Percentiles rank a stretch among this genome's conserved stretches.
phyloP scores from a whole-genome alignment of 2,113 vertebrate genomes.

The Hepsetus odoe region DNA sequence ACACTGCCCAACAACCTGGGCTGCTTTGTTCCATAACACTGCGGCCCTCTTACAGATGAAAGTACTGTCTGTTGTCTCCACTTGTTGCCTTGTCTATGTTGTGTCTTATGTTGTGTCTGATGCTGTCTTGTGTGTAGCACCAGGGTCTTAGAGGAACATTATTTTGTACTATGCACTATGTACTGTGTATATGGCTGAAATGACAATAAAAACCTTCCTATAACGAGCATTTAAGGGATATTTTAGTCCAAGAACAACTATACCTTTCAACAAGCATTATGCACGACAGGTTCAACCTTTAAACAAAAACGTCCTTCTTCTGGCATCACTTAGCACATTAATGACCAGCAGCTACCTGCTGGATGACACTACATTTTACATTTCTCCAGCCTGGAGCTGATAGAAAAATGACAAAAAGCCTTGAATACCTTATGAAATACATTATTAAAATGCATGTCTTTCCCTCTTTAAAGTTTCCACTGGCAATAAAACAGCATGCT shows the following conservation, averaged over 20 bases:
- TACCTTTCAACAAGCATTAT: not conserved
- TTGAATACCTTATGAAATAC: not conserved
- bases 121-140: too few relatives aligned
- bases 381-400: constrained; percentile 6
- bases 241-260: not conserved
- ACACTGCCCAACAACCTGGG: too few relatives aligned
- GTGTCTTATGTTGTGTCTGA: too few relatives aligned
- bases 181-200: too few relatives aligned
- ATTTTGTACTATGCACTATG: too few relatives aligned
- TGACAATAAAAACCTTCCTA: too few relatives aligned
- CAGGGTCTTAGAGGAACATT: too few relatives aligned
- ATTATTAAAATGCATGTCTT: not conserved
- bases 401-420: not conserved
- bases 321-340: constrained; percentile 19
- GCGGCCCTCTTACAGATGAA: too few relatives aligned
- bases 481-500: not conserved
- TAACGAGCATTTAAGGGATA: too few relatives aligned
- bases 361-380: not conserved
- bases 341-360: constrained; percentile 18
- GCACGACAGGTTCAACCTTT: not conserved
- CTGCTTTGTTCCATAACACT: too few relatives aligned
- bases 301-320: constrained; percentile 3
- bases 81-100: too few relatives aligned
- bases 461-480: not conserved
- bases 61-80: too few relatives aligned